Evolutionary conservation across 2,797 vertebrate genomes (phyloP).

Genomic region (Sciurus carolinensis): DNA sequence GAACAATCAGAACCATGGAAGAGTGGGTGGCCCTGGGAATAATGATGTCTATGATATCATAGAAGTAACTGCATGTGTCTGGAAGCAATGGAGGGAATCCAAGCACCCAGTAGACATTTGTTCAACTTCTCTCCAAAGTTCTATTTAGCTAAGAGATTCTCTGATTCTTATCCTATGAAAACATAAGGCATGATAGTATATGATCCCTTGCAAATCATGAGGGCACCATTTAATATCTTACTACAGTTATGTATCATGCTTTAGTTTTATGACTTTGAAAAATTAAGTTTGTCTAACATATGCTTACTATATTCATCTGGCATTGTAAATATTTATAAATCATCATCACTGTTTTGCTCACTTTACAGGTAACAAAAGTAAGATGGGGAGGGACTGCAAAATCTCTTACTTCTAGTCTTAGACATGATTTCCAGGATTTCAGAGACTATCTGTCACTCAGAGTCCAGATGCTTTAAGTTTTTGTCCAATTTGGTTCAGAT

Average conservation of each 20-base stretch:
- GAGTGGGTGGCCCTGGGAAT: background rate
- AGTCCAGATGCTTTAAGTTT: background rate
- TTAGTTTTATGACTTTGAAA: background rate
- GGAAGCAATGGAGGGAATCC: background rate
- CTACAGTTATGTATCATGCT: background rate
- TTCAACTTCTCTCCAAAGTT: background rate
- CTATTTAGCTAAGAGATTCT: background rate
- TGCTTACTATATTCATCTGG: background rate
- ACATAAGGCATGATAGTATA: background rate
- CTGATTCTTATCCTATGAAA: background rate
- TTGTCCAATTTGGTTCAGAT: background rate
- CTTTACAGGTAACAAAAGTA: conserved; percentile 16
- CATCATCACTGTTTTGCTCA: background rate
- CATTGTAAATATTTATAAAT: background rate
- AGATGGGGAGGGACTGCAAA: background rate
- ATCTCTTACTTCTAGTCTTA: background rate
- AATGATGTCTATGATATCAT: background rate
- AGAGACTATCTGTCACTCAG: background rate
- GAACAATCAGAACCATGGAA: background rate
- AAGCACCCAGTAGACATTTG: background rate
- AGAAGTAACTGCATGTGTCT: background rate
- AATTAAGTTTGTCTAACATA: conserved; percentile 2
- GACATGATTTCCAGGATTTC: background rate
- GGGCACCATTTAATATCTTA: background rate
- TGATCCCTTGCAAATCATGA: background rate